Percentiles rank a stretch among this genome's conserved stretches.
Conservation (phyloP, 2,888 invertebrate genomes). For the Antheraea assamensis region DNA sequence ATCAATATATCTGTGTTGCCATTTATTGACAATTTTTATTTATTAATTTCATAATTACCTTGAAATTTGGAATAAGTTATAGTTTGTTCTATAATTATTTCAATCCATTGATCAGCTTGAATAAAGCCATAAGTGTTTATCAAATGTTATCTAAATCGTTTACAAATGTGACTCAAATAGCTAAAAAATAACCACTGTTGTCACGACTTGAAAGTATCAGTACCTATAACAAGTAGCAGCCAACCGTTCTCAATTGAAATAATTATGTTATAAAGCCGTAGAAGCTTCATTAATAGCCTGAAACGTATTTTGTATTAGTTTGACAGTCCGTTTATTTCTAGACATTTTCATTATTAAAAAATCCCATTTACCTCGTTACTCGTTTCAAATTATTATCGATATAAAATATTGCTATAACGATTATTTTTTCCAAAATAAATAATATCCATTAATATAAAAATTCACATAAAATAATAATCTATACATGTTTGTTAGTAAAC, state of each 20-base stretch:
- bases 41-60: too few species aligned
- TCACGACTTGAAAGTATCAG: background rate
- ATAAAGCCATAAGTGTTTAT: background rate
- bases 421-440: background rate
- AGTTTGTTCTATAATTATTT: background rate
- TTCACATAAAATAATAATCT: too few species aligned
- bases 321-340: background rate
- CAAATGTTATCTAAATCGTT: background rate
- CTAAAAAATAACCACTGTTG: background rate
- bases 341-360: background rate
- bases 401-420: background rate
- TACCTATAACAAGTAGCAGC: background rate
- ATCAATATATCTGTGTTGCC: too few species aligned
- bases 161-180: background rate
- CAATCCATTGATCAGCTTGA: background rate
- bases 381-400: background rate
- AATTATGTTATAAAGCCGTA: background rate
- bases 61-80: background rate
- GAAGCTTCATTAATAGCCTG: background rate
- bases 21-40: too few species aligned
- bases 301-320: background rate
- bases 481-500: constrained; percentile 20
- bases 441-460: too few species aligned
- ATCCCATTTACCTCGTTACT: background rate
- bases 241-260: background rate